Percentiles rank a stretch among this genome's conserved stretches.
Conservation (phyloP, 2,888 invertebrate genomes). For the Oscheius onirici region DNA sequence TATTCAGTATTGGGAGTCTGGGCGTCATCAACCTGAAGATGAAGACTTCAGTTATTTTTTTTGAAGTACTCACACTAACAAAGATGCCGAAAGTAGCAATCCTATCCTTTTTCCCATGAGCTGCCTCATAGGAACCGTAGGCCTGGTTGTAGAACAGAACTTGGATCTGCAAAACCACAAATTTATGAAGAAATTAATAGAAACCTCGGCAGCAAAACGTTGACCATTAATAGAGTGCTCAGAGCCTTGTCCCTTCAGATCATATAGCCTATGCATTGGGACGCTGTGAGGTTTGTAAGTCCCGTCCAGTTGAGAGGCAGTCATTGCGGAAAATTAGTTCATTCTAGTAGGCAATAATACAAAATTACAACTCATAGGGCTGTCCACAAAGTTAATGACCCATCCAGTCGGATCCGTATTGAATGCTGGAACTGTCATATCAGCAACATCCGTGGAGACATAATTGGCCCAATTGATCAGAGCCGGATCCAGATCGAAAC, state of each 20-base stretch:
- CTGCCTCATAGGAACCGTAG: slow-evolving; percentile 60
- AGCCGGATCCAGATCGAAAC: not conserved
- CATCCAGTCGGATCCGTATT: not conserved
- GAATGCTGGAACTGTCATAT: not conserved
- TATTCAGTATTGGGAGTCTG: too few species aligned
- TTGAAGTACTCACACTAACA: slow-evolving; percentile 47
- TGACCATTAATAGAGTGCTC: slow-evolving; percentile 65
- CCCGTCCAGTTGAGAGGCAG: slow-evolving; percentile 4
- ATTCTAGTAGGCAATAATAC: not conserved
- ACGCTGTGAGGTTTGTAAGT: slow-evolving; percentile 28
- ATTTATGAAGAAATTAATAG: not conserved
- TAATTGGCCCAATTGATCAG: not conserved
- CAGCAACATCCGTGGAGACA: not conserved
- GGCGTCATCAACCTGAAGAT: not conserved
- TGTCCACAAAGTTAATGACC: not conserved
- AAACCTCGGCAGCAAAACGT: slow-evolving; percentile 53
- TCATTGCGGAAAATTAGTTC: not conserved
- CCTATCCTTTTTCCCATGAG: slow-evolving; percentile 60
- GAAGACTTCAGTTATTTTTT: not conserved
- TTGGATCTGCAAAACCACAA: slow-evolving; percentile 51
- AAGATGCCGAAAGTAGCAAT: slow-evolving; percentile 67
- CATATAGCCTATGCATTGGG: slow-evolving; percentile 66
- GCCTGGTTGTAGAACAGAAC: slow-evolving; percentile 66
- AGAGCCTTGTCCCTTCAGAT: slow-evolving; percentile 53
- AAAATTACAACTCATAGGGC: not conserved